Base-by-base conservation (phyloP, 1,140 invertebrate species). In the Drosophila sp. region DNA sequence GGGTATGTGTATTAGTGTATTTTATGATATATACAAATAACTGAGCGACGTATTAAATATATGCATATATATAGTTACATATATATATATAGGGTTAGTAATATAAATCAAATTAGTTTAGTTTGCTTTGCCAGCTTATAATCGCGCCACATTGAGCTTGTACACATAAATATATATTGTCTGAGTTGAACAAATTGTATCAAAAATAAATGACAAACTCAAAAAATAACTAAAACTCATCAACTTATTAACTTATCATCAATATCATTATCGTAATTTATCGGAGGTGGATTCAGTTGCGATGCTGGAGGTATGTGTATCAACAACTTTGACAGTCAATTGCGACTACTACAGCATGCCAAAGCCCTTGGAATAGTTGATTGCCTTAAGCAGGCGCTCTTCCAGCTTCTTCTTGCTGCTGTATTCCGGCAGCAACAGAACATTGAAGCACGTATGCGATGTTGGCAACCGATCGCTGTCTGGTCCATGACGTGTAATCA, bases 391-490 rank as follows among this genome's bases (percentile, higher is more conserved):
- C 34, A 99, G 94, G 92, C 98, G 95, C 81, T 97, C 96, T 89
- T 95, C 94, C 16, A 99, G 93, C 91, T 96, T 97, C 62, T 97
- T 96, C 93, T 96, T 95, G 41, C 94, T 95, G 51, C 94, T 94
- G 83, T 99, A 99, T 90, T 97, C 96, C 0, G 98, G 98, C 46
- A 99, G 93, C 61, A 99, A 94, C 8, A 99, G 93, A 2, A 99
- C 95, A 92, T 99, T 99, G 92, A 99, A 99, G 92, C 98, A 99
- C 0, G 98, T 99, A 91, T 99, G 98, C 7, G 96, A 96, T 13
- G 96, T 96, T 32, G 96, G 96, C 79, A 97, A 92, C 25, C 96
- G 94, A 76, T 97, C 96, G 9, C 95, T 96, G 91, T 97, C 96
- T 0, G 96, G 94, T 0, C 96, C 96, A 90, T 97, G 95, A 21